Base-by-base conservation (phyloP, 2,797 vertebrate species). In the Chaetodon trifasciatus region DNA sequence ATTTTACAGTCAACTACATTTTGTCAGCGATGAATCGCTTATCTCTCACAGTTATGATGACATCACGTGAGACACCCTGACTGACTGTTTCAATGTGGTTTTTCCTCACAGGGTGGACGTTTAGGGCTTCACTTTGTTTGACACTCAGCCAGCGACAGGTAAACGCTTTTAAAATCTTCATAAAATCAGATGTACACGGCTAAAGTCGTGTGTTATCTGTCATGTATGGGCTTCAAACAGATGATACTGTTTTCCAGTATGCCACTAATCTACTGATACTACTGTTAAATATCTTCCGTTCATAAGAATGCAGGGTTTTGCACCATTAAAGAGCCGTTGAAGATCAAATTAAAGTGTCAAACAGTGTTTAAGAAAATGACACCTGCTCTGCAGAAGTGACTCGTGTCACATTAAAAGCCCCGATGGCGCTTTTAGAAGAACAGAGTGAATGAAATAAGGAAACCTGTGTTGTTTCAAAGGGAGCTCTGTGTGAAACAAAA, bases 61-160 rank as follows among this genome's bases (percentile, higher is more conserved):
- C 6, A 37, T 79, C 1, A 17, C 63, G 55, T 49, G 73, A 74
- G 46, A 76, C 53, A 24, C 42, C 28, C 28, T 73, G 37, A 7
- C 39, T 81, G 42, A 88, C 42, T 67, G 42, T 70, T 42, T 73
- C 12, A 16, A 37, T 82, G 7, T 87, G 19, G 19, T 44, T 81
- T 60, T 17, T 84, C 78, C 81, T 77, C 24, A 7, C 83, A 94
- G 93, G 82, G 74, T 80, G 62, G 64, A 76, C 74, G 17, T 80
- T 83, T 11, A 63, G 67, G 68, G 76, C 76, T 83, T 84, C 81
- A 73, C 82, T 84, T 76, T 72, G 87, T 80, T 83, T 88, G 87
- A 91, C 82, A 58, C 83, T 85, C 86, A 91, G 74, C 83, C 73
- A 71, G 70, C 17, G 12, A 81, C 88, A 94, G 94, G 94, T 95